Conservation (phyloP, 2,888 invertebrate genomes). For the Acholoe squamosa region DNA sequence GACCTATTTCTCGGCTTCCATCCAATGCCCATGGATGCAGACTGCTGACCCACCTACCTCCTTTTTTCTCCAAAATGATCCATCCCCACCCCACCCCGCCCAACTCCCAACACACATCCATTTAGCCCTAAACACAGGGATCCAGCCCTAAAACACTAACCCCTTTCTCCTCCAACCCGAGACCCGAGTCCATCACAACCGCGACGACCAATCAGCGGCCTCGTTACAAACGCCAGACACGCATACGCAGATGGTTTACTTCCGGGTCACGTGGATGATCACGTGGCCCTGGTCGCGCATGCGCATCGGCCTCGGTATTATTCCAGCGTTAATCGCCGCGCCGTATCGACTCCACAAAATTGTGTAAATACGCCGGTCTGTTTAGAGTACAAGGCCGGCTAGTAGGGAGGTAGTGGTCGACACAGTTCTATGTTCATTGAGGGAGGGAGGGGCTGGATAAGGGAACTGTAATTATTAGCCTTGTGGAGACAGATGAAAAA, state of each 20-base stretch:
- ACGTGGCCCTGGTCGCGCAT: background rate
- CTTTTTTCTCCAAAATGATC: background rate
- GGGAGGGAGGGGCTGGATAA: background rate
- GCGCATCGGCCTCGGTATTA: conserved; percentile 12
- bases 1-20: no score
- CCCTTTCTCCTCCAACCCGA: background rate
- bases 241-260: conserved; percentile 27
- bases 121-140: background rate
- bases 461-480: conserved; percentile 50
- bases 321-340: conserved; percentile 36
- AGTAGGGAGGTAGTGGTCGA: background rate
- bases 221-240: conserved; percentile 36
- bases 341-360: conserved; percentile 39
- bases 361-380: conserved; percentile 42
- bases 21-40: background rate
- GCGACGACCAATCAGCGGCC: conserved; percentile 18
- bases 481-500: conserved; percentile 44
- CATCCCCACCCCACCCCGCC: background rate
- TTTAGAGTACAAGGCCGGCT: conserved; percentile 14
- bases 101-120: no score
- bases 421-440: conserved; percentile 5
- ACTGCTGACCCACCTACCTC: background rate
- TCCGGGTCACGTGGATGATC: background rate
- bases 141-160: background rate
- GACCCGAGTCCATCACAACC: background rate